Base-by-base conservation (phyloP, 2,113 vertebrate genomes). In the Oxygymnocypris stewartii region DNA sequence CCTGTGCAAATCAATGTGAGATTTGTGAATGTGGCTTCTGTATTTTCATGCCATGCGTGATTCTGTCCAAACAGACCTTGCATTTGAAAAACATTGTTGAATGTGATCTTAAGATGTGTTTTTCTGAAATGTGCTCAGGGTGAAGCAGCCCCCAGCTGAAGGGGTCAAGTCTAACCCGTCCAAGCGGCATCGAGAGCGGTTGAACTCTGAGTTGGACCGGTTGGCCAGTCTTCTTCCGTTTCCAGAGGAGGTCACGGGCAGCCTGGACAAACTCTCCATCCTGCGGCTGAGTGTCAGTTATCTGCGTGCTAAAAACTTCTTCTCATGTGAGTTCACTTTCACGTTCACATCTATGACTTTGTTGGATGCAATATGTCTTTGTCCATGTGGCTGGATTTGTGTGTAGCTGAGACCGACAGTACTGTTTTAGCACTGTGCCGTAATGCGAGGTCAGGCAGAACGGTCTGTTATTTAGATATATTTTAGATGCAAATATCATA, bases 241-340 rank as follows among this genome's bases (percentile, higher is more conserved):
- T 77, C 88, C 94, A 0, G 87, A 90, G 11, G 93, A 95, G 23
- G 91, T 93, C 74, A 89, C 92, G 49, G 91, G 94, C 28, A 92
- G 92, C 0, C 89, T 94, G 89, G 94, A 95, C 87, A 94, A 95
- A 83, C 93, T 95, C 3, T 94, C 91, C 77, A 92, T 95, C 5
- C 91, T 94, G 65, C 90, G 92, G 4, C 94, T 95, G 67, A 94
- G 92, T 28, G 92, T 95, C 61, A 91, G 88, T 87, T 94, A 90
- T 87, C 91, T 94, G 44, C 87, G 93, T 0, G 87, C 91, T 88
- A 90, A 92, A 86, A 91, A 90, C 91, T 93, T 93, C 92, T 92
- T 93, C 79, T 69, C 84, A 14, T 89, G 93, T 95, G 78, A 92
- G 92, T 65, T 23, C 37, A 14, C 18, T 4, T 47, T 12, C 20